Evolutionary conservation across 2,797 vertebrate genomes (phyloP).

Genomic region (Danio tinwini): DNA sequence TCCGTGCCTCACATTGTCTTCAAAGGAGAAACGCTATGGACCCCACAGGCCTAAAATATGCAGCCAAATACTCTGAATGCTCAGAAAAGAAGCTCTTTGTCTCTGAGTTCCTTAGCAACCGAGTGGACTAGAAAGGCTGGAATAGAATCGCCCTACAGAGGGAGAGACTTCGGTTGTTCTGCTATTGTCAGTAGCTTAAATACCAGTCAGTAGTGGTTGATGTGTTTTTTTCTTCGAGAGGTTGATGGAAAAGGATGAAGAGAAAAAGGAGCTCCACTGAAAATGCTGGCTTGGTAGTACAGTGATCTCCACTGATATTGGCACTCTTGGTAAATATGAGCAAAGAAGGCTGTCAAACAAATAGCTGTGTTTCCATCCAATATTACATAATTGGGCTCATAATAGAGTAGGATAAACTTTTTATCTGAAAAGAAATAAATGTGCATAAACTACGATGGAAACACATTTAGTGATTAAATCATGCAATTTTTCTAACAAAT

Average conservation of each 20-base stretch:
- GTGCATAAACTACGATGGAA: too few species aligned
- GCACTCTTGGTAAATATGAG: too few species aligned
- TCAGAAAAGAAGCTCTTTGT: slow-evolving; percentile 60
- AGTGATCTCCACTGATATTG: too few species aligned
- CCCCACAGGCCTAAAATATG: slow-evolving; percentile 59
- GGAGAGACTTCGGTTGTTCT: slow-evolving; percentile 63
- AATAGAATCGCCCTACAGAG: slow-evolving; percentile 59
- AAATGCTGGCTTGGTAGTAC: neutral
- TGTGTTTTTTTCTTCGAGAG: slow-evolving; percentile 9
- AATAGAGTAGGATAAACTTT: too few species aligned
- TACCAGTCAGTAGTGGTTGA: slow-evolving; percentile 1
- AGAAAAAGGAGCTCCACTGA: neutral
- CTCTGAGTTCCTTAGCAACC: slow-evolving; percentile 76
- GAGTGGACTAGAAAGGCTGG: slow-evolving; percentile 57
- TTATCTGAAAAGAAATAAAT: too few species aligned
- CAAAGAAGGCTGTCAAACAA: too few species aligned
- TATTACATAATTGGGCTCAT: too few species aligned
- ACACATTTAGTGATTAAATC: too few species aligned
- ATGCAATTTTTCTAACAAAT: too few species aligned
- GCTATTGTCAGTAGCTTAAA: slow-evolving; percentile 55
- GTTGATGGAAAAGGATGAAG: neutral
- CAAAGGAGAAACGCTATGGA: slow-evolving; percentile 44
- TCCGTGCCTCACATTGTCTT: slow-evolving; percentile 25
- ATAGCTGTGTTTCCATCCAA: too few species aligned
- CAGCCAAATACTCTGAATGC: slow-evolving; percentile 53